Evolutionary conservation across 2,113 vertebrate species (phyloP).

Genomic region (Nycticorax nycticorax): DNA sequence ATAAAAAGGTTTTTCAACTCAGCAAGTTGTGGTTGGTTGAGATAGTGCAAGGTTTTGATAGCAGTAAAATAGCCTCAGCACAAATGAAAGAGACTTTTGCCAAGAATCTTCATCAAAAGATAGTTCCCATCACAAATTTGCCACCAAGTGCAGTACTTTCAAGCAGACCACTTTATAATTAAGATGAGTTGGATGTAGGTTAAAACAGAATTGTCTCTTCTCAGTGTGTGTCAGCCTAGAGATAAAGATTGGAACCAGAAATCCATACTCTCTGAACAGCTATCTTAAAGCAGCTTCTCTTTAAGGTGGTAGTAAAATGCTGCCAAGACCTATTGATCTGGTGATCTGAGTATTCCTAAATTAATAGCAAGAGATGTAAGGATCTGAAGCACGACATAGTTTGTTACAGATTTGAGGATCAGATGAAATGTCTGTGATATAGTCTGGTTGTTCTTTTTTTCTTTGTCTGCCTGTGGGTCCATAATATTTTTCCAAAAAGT

Average conservation of each 20-base stretch:
- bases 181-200: neutral
- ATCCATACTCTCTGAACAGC: neutral
- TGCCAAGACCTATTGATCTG: neutral
- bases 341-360: neutral
- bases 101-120: neutral
- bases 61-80: neutral
- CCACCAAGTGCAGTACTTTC: neutral
- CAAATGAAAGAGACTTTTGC: neutral
- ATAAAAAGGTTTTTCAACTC: constrained; percentile 39
- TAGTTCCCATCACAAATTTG: neutral
- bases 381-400: neutral
- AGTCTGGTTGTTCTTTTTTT: neutral
- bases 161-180: neutral
- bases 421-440: neutral
- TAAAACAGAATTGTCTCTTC: neutral
- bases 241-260: neutral
- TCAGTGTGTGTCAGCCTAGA: neutral
- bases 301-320: neutral
- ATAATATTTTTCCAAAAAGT: neutral
- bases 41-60: constrained; percentile 17
- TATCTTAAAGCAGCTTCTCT: neutral
- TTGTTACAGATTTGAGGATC: neutral
- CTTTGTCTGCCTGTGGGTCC: neutral
- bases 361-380: neutral
- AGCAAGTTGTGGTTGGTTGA: constrained; percentile 3